phyloP scores from a whole-genome alignment of 1,140 invertebrate genomes.

The Drosophila trapezifrons region DNA sequence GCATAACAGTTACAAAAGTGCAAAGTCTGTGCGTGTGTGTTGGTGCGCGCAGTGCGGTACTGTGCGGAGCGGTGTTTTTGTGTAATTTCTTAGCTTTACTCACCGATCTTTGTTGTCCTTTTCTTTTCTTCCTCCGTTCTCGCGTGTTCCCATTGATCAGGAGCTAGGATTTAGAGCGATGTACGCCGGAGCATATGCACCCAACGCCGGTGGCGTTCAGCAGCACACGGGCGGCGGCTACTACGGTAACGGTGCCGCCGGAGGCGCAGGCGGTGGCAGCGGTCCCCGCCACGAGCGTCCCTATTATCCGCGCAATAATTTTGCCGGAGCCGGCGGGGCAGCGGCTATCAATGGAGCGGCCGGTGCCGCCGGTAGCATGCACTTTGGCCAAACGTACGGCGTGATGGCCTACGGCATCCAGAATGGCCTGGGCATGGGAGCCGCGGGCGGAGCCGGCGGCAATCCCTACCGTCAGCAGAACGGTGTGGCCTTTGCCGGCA shows the following conservation, averaged over 20 bases:
- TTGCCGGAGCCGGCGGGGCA: conserved; percentile 47
- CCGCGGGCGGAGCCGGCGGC: conserved; percentile 38
- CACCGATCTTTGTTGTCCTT: conserved; percentile 6
- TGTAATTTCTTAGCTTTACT: conserved; percentile 5
- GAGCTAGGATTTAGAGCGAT: conserved; percentile 37
- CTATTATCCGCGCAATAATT: conserved; percentile 54
- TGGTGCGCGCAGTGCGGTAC: conserved; percentile 4
- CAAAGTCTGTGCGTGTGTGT: conserved; percentile 30
- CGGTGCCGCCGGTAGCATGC: conserved; percentile 63
- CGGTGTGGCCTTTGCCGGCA: conserved; percentile 50
- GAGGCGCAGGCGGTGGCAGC: conserved; percentile 43
- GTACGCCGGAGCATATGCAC: conserved; percentile 76
- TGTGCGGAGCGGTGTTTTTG: neutral
- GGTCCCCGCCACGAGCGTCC: conserved; percentile 60
- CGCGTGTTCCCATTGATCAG: neutral
- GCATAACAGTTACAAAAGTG: conserved; percentile 30
- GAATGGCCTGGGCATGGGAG: conserved; percentile 62
- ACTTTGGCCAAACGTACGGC: conserved; percentile 69
- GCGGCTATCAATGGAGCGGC: conserved; percentile 49
- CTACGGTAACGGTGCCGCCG: conserved; percentile 74
- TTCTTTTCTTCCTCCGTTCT: neutral
- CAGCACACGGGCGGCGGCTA: conserved; percentile 73
- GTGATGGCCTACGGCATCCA: conserved; percentile 73
- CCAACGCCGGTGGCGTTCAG: conserved; percentile 71
- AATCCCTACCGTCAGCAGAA: conserved; percentile 69